Percentiles rank a stretch among this genome's conserved stretches.
phyloP scores from a whole-genome alignment of 1,140 invertebrate genomes.

The Pantala flavescens region DNA sequence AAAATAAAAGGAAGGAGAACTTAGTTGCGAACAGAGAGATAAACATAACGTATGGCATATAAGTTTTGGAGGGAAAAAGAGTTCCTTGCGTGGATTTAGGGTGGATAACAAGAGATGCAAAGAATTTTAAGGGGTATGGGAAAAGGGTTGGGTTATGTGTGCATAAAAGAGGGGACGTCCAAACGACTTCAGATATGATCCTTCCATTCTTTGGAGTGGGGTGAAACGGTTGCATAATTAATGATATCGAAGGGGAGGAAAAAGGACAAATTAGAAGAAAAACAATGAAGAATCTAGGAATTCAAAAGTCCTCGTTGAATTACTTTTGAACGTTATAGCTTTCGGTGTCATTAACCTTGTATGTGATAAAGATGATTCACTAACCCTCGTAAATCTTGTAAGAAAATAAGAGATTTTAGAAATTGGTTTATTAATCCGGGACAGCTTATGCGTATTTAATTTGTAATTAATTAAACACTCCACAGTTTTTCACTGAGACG shows the following conservation, averaged over 20 bases:
- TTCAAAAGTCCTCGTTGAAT: background rate
- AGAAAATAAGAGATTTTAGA: too few species aligned
- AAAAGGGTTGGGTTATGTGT: background rate
- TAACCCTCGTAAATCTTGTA: too few species aligned
- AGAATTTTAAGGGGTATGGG: background rate
- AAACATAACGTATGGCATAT: too few species aligned
- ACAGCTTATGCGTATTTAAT: too few species aligned
- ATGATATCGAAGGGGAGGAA: background rate
- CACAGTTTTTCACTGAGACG: too few species aligned
- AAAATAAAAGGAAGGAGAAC: too few species aligned
- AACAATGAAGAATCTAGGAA: background rate
- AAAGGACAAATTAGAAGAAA: background rate
- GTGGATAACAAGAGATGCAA: background rate
- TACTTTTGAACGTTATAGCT: too few species aligned
- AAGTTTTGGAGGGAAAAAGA: background rate
- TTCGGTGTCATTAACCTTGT: too few species aligned
- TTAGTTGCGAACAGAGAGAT: too few species aligned
- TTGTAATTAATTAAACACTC: too few species aligned
- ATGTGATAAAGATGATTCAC: too few species aligned
- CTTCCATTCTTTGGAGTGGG: background rate
- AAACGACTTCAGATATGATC: conserved; percentile 5
- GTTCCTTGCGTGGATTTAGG: background rate
- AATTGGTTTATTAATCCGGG: too few species aligned
- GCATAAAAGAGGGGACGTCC: background rate
- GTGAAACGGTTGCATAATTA: background rate